phyloP scores from a whole-genome alignment of 2,113 vertebrate species.

The Sphyrna mokarran region DNA sequence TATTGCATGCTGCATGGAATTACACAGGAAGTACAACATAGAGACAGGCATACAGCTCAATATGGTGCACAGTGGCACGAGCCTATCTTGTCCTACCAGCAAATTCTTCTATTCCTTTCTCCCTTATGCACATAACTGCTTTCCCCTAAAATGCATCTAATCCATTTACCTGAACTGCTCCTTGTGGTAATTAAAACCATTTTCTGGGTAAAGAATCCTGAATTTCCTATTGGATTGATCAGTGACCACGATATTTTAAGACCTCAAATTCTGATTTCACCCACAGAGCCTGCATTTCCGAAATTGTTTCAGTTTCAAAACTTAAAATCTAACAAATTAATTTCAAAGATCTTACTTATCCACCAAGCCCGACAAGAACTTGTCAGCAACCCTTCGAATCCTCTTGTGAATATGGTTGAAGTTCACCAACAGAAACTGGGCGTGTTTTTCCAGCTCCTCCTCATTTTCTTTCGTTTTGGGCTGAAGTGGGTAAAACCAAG shows the following conservation, averaged over 20 bases:
- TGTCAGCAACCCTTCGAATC: conserved; percentile 90
- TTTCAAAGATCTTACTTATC: conserved; percentile 70
- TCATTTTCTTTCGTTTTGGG: conserved; percentile 93
- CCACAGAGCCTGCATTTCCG: background rate
- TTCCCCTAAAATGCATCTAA: background rate
- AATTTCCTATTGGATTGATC: background rate
- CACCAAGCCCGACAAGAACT: conserved; percentile 89
- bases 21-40: background rate
- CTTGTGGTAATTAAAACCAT: background rate
- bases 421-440: conserved; percentile 86
- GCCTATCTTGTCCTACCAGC: background rate
- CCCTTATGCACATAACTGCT: background rate
- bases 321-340: background rate
- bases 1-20: background rate
- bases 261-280: too few relatives aligned
- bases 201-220: background rate
- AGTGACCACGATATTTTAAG: background rate
- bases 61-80: background rate
- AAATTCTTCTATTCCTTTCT: background rate
- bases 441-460: conserved; percentile 85
- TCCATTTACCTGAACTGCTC: background rate
- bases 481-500: conserved; percentile 49
- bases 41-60: background rate
- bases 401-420: conserved; percentile 97
- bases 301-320: background rate